Base-by-base conservation (phyloP, 2,888 invertebrate genomes). In the Cylindroiulus punctatus region DNA sequence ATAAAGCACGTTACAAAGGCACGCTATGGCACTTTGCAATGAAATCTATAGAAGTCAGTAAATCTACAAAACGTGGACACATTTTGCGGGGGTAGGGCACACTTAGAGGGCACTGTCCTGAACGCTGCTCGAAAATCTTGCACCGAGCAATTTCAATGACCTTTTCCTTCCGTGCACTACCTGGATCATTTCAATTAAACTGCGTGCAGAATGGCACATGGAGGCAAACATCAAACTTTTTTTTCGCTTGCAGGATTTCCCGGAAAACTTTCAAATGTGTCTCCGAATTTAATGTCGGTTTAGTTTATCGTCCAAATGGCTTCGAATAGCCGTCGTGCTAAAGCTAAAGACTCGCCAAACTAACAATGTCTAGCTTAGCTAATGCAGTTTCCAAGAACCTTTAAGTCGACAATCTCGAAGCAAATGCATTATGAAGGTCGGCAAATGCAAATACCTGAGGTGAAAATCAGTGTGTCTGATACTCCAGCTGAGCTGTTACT, bases 111-210 rank as follows among this genome's bases (percentile, higher is more conserved):
- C 65, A 65, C 65, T 65, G 65, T 65, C 65, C 65, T 65, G 65
- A n/a, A n/a, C 52, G 5, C 52, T 19, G 52, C 19, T 22, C 22
- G 65, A 22, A 65, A 65, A 65, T n/a, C 1, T 57, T 57, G 57
- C 57, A 47, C 47, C 19, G 19, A 47, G 47, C 19, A 19, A 57
- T 65, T 65, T 22, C 65, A 65, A 65, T 65, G 65, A 65, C 65
- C 65, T 65, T 65, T 65, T 65, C 4, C 22, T 65, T 65, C 65
- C 65, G 65, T 26, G 65, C 65, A 65, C 65, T 65, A 65, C 65
- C 65, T 65, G n/a, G n/a, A 65, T 65, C 22, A 65, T 65, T 65
- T 65, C 65, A 65, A 65, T 65, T 65, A 65, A 65, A 22, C 65
- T 22, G 65, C n/a, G 65, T 26, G 65, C 65, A 5, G 65, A 22